Conservation (phyloP, 2,888 invertebrate genomes). For the Adelognathus sp. region DNA sequence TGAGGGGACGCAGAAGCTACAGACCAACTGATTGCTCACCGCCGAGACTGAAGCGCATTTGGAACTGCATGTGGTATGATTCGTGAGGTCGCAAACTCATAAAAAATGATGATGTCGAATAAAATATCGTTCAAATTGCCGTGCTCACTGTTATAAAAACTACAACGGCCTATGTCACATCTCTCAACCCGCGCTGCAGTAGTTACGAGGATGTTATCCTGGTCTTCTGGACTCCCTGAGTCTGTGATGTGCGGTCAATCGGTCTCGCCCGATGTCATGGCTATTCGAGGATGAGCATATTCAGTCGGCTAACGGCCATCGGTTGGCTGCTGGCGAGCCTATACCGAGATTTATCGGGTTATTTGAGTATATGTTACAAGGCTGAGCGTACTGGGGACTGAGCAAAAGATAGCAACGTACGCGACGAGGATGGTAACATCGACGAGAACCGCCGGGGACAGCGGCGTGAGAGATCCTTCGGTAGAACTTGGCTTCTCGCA, state of each 20-base stretch:
- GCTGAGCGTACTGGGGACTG: constrained; percentile 56
- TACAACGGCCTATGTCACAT: neutral
- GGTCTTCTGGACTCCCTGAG: neutral
- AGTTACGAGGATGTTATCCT: neutral
- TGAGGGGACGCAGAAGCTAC: too few relatives aligned
- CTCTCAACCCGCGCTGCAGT: neutral
- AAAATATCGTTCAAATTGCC: neutral
- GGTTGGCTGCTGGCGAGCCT: constrained; percentile 55
- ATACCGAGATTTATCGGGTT: constrained; percentile 77
- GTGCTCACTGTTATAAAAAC: too few relatives aligned
- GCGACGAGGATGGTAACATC: neutral
- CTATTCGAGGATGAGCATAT: constrained; percentile 71
- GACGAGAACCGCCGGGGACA: neutral
- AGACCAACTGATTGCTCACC: too few relatives aligned
- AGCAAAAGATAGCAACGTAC: constrained; percentile 51
- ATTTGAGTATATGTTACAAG: constrained; percentile 79
- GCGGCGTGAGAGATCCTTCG: neutral
- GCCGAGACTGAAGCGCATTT: too few relatives aligned
- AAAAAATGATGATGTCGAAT: neutral
- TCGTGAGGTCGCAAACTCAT: neutral
- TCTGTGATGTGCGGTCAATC: neutral
- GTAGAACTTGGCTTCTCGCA: constrained; percentile 2
- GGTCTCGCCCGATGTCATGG: constrained; percentile 72
- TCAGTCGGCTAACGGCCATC: neutral
- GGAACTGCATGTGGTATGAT: too few relatives aligned